Evolutionary conservation across 2,113 vertebrate species (phyloP).

Genomic region (Poicephalus gulielmi): DNA sequence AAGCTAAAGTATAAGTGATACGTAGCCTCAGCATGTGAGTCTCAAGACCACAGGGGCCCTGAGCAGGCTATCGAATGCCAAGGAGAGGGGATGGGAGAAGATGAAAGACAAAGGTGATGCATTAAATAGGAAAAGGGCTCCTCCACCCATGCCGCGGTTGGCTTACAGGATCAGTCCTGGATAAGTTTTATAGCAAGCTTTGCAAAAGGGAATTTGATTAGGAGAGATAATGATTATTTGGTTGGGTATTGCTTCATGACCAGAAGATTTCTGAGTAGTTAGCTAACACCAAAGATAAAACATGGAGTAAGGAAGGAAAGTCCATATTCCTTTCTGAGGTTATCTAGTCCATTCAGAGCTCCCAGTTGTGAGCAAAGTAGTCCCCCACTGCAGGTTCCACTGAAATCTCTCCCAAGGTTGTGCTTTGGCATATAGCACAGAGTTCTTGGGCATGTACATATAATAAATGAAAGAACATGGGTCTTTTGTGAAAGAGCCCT

Average conservation of each 20-base stretch:
- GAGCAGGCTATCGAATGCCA: background rate
- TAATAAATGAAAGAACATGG: fast-evolving
- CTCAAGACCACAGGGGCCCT: background rate
- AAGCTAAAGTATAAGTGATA: background rate
- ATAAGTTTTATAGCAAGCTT: background rate
- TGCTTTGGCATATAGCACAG: background rate
- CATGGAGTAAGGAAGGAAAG: background rate
- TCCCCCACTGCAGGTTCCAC: background rate
- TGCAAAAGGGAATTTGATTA: background rate
- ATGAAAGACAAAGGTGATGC: background rate
- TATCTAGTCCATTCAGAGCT: background rate
- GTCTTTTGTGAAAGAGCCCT: background rate
- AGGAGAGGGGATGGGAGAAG: background rate
- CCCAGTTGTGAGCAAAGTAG: background rate
- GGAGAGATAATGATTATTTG: background rate
- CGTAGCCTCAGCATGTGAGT: background rate
- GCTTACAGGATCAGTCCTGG: background rate
- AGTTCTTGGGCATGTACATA: too few species aligned
- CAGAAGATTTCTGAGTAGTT: background rate
- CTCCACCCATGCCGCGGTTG: background rate
- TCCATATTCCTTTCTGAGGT: background rate
- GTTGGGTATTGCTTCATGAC: background rate
- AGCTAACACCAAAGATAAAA: background rate
- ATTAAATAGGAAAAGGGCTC: background rate
- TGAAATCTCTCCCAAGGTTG: background rate